phyloP scores from a whole-genome alignment of 2,888 invertebrate species.

The Actias luna region DNA sequence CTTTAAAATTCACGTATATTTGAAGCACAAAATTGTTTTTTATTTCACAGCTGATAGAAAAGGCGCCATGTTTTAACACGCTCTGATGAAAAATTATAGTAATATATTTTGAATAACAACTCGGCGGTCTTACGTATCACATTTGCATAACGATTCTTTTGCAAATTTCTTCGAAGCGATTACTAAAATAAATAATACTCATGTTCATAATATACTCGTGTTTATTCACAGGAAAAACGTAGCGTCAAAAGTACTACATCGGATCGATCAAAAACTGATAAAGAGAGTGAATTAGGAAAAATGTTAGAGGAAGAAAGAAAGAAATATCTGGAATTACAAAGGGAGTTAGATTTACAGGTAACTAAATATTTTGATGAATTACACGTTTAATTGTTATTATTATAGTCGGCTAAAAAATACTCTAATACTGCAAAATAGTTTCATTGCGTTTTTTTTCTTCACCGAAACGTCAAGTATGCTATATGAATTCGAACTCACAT shows the following conservation, averaged over 20 bases:
- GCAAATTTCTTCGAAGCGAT: conserved; percentile 1
- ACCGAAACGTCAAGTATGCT: no score
- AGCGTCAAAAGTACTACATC: conserved; percentile 73
- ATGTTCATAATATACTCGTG: conserved; percentile 18
- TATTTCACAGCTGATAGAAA: no score
- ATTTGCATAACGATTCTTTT: conserved; percentile 13
- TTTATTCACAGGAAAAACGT: conserved; percentile 68
- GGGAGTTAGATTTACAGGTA: conserved; percentile 94
- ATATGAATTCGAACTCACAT: no score
- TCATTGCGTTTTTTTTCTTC: no score
- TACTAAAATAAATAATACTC: conserved; percentile 11
- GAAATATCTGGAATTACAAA: conserved; percentile 89
- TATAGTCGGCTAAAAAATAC: no score
- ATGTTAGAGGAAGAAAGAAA: conserved; percentile 89
- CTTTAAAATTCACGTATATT: no score
- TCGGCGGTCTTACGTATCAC: neutral
- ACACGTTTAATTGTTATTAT: no score
- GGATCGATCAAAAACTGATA: conserved; percentile 71
- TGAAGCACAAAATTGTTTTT: no score
- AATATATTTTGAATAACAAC: neutral
- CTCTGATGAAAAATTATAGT: no score
- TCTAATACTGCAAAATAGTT: no score
- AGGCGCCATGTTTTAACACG: no score
- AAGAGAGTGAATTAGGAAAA: conserved; percentile 83
- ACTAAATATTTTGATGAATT: neutral